phyloP scores from a whole-genome alignment of 2,888 invertebrate species.

The Beris morrisii region DNA sequence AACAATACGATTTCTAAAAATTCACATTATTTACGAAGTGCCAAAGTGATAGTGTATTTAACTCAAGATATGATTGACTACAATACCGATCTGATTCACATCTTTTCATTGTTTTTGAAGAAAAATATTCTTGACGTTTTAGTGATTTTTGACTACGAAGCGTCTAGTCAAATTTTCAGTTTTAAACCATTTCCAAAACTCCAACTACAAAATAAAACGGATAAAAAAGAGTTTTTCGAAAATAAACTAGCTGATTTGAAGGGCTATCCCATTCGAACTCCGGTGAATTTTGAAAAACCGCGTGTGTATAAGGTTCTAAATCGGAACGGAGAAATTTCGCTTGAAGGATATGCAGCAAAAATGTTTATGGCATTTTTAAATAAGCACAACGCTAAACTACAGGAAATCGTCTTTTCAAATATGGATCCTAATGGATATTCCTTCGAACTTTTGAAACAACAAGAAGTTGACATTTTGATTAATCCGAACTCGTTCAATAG shows the following conservation, averaged over 20 bases:
- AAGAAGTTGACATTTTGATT: background rate
- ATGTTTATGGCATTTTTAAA: background rate
- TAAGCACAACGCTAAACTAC: conserved; percentile 8
- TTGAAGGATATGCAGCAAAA: conserved; percentile 9
- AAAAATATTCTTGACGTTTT: conserved; percentile 2
- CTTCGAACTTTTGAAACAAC: background rate
- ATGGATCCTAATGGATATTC: background rate
- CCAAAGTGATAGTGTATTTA: no score
- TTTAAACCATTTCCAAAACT: conserved; percentile 16
- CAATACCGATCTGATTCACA: no score
- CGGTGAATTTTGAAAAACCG: background rate
- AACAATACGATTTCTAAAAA: no score
- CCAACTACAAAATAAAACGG: background rate
- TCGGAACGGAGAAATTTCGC: background rate
- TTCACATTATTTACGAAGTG: no score
- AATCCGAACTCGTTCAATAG: background rate
- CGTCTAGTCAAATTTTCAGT: background rate
- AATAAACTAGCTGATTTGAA: background rate
- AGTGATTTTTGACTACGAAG: background rate
- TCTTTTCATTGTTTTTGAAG: conserved; percentile 1
- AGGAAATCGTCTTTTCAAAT: background rate
- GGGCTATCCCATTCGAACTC: conserved; percentile 11
- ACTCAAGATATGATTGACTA: no score
- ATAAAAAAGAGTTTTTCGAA: background rate
- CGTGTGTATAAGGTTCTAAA: conserved; percentile 7